Conservation (phyloP, 1,140 invertebrate species). For the Chymomyza costata region DNA sequence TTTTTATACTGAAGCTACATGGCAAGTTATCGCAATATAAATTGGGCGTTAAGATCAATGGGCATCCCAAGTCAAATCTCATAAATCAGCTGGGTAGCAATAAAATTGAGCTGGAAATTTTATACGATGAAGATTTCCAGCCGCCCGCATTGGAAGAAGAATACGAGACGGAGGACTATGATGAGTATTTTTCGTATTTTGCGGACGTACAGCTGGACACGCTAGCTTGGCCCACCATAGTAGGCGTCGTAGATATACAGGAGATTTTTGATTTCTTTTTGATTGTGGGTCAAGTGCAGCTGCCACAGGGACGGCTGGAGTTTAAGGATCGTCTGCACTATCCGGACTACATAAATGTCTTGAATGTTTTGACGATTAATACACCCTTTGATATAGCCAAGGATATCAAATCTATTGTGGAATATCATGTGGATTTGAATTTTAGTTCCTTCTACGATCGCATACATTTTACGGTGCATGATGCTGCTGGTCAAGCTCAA, state of each 20-base stretch:
- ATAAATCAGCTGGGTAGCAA: constrained; percentile 55
- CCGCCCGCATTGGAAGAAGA: constrained; percentile 46
- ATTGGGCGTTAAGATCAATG: constrained; percentile 77
- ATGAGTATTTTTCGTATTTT: constrained; percentile 78
- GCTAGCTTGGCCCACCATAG: constrained; percentile 80
- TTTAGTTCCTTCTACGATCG: constrained; percentile 76
- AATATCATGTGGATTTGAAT: constrained; percentile 78
- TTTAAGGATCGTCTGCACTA: constrained; percentile 76
- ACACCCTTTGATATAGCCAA: constrained; percentile 79
- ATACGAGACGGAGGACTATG: constrained; percentile 54
- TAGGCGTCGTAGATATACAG: constrained; percentile 78
- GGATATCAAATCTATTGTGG: constrained; percentile 79
- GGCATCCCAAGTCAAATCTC: constrained; percentile 76
- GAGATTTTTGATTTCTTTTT: constrained; percentile 78
- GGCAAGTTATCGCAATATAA: constrained; percentile 80
- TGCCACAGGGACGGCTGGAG: constrained; percentile 77
- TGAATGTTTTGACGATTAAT: constrained; percentile 80
- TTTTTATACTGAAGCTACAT: constrained; percentile 82
- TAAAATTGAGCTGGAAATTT: constrained; percentile 52
- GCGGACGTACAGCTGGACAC: constrained; percentile 80
- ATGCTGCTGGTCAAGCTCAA: constrained; percentile 76
- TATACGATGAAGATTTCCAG: constrained; percentile 61
- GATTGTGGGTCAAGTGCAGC: constrained; percentile 72
- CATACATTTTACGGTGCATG: constrained; percentile 74
- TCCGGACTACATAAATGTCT: constrained; percentile 80